These are phyloP conservation scores for Melanargia galathea DNA, from an alignment of 2,888 invertebrate genomes.

Conservation along the genomic window DNA sequence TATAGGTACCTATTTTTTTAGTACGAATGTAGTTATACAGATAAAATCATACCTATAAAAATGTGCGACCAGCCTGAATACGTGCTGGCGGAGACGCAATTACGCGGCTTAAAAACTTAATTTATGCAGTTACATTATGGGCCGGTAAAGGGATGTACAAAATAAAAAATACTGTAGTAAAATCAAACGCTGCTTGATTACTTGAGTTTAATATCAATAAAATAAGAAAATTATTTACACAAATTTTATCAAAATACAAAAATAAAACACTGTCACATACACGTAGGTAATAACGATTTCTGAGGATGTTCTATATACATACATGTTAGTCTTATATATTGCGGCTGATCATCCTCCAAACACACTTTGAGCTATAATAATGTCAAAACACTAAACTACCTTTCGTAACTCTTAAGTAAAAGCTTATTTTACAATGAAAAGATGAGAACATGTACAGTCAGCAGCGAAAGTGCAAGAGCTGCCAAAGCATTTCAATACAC, in stretches of 20 bases:
- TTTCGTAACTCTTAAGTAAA: conserved; percentile 45
- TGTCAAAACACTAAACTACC: conserved; percentile 45
- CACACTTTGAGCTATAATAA: conserved; percentile 50
- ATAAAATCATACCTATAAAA: too few species aligned
- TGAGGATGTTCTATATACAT: conserved; percentile 61
- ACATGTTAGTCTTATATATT: conserved; percentile 55
- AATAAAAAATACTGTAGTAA: conserved; percentile 6
- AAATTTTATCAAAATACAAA: conserved; percentile 82
- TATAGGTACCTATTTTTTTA: too few species aligned
- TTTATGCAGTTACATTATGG: too few species aligned
- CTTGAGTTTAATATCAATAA: conserved; percentile 82
- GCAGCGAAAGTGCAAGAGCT: background rate
- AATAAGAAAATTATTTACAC: conserved; percentile 82
- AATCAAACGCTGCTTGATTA: conserved; percentile 60
- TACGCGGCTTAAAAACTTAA: too few species aligned
- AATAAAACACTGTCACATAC: conserved; percentile 82
- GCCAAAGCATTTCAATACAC: background rate
- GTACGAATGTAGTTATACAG: too few species aligned
- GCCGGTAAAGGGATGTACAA: background rate
- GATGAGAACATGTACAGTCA: conserved; percentile 21
- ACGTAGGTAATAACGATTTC: conserved; percentile 67
- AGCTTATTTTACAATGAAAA: conserved; percentile 42
- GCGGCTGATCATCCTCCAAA: conserved; percentile 42
- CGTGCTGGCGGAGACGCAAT: too few species aligned
- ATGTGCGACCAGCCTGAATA: too few species aligned